phyloP scores from a whole-genome alignment of 2,888 invertebrate species.

The Tetragnatha montana region DNA sequence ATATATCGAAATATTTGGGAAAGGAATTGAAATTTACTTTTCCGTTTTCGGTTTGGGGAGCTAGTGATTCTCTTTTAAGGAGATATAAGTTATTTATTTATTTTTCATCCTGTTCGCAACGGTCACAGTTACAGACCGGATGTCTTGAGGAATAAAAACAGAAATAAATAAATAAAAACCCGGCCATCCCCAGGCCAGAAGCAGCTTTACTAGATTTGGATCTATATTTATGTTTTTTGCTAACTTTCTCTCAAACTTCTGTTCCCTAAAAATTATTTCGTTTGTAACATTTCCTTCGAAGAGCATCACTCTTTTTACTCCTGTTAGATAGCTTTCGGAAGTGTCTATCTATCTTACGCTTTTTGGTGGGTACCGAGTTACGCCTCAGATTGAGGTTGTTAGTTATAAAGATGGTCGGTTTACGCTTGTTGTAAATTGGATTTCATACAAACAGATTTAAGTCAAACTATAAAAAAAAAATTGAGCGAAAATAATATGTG shows the following conservation, averaged over 20 bases:
- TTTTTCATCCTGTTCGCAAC: slow-evolving; percentile 16
- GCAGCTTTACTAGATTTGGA: slow-evolving; percentile 20
- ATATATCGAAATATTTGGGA: slow-evolving; percentile 10
- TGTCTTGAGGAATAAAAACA: slow-evolving; percentile 11
- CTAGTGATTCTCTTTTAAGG: slow-evolving; percentile 25
- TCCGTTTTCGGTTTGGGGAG: slow-evolving; percentile 25
- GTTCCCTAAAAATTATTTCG: slow-evolving; percentile 32
- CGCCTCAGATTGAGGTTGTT: too few relatives aligned
- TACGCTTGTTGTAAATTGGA: too few relatives aligned
- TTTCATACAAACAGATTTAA: too few relatives aligned
- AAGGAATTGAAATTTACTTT: slow-evolving; percentile 41
- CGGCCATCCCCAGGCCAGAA: slow-evolving; percentile 17
- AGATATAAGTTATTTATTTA: slow-evolving; percentile 36
- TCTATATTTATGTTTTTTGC: slow-evolving; percentile 38
- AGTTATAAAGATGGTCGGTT: too few relatives aligned
- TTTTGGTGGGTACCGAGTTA: not conserved
- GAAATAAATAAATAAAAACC: not conserved
- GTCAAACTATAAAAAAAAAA: too few relatives aligned
- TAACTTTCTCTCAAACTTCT: not conserved
- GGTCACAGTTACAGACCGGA: slow-evolving; percentile 26
- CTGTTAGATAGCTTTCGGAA: not conserved
- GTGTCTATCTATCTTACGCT: not conserved
- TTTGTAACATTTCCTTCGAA: slow-evolving; percentile 12
- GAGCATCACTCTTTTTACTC: not conserved
- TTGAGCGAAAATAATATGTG: too few relatives aligned